Conservation (phyloP, 2,113 vertebrate genomes). For the Tragelaphus imberbis region DNA sequence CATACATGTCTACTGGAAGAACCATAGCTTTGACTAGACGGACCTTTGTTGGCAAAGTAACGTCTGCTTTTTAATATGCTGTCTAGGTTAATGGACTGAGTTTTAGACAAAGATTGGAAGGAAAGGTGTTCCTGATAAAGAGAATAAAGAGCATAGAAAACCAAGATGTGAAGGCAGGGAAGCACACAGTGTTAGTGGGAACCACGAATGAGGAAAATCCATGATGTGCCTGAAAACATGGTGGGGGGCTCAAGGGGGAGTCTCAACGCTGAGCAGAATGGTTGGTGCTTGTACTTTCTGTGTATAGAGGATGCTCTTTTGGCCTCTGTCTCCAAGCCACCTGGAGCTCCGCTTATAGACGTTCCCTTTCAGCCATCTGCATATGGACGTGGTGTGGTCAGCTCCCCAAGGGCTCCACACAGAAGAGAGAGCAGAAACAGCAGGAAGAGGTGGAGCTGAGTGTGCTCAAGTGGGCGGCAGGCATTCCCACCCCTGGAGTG, state of each 20-base stretch:
- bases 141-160: neutral
- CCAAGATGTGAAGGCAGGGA: too few species aligned
- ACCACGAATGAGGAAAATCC: neutral
- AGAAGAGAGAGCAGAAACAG: neutral
- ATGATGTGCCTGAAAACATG: neutral
- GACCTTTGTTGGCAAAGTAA: neutral
- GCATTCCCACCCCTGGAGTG: neutral
- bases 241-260: rapidly evolving
- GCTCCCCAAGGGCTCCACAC: neutral
- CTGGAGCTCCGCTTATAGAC: neutral
- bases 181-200: neutral
- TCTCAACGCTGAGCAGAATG: neutral
- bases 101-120: neutral
- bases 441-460: neutral
- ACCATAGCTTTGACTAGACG: neutral
- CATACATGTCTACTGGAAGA: neutral
- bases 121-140: neutral
- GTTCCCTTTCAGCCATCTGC: neutral
- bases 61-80: neutral
- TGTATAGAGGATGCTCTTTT: neutral
- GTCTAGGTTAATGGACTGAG: neutral
- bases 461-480: rapidly evolving
- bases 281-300: neutral
- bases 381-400: rapidly evolving
- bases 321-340: neutral